Base-by-base conservation (phyloP, 2,113 vertebrate species). In the Smithornis capensis region DNA sequence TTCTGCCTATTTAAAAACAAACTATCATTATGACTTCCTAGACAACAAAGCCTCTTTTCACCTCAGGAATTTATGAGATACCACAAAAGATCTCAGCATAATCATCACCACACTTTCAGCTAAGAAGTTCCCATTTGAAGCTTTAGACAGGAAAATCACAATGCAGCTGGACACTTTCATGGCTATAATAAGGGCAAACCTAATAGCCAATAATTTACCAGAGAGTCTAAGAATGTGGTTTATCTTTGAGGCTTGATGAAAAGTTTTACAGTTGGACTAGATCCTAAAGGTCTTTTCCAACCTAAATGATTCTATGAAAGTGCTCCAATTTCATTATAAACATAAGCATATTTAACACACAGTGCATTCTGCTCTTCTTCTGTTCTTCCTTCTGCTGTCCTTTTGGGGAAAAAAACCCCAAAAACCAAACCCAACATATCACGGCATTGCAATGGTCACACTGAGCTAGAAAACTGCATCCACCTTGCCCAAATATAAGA, bases 41-140 rank as follows among this genome's bases (percentile, higher is more conserved):
- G 76, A 86, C 17, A 83, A 76, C 53, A 83, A 95, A 89, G 55
- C 35, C 76, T 92, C n/a, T 88, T 94, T 80, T 82, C 45, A 81
- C 79, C 73, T 93, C 79, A 92, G 49, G 52, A 96, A 76, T 83
- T 94, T 83, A 83, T 40, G 53, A 95, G 83, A 63, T 49, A 82
- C 37, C 71, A 71, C 60, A 71, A 19, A 94, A n/a, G 44, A 89
- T 69, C 64, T 92, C 68, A 92, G 75, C 76, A 81, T 81, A 93
- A 83, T 55, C 60, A 83, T 44, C 71, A 83, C 33, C 42, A 59
- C 27, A 19, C 11, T 21, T 74, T 94, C 69, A 82, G 79, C 11
- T 3, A 65, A 92, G 87, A 83, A 35, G 42, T 50, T 92, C 35
- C 67, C 25, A 74, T 67, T 44, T 55, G 55, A 83, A 94, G 45